Conservation (phyloP, 2,113 vertebrate species). For the Hippotragus niger region DNA sequence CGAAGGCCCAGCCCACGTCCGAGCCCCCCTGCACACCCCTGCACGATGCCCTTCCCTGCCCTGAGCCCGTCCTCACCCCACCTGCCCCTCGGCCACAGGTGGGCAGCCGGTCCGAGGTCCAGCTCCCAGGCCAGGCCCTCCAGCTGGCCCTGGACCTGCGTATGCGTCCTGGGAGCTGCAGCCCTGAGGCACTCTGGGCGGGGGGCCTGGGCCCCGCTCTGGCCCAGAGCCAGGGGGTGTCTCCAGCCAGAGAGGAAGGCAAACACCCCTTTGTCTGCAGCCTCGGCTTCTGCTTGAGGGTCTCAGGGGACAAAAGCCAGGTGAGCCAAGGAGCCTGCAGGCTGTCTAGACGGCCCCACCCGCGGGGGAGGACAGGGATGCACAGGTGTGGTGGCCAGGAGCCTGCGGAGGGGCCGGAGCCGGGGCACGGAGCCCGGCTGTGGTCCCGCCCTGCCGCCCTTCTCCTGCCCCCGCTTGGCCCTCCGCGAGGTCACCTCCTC, state of each 20-base stretch:
- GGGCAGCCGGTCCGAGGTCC: neutral
- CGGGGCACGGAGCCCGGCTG: rapidly evolving
- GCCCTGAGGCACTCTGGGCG: rapidly evolving
- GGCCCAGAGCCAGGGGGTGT: neutral
- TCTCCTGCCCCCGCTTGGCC: too few species aligned
- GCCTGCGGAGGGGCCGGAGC: neutral
- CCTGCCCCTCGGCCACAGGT: neutral
- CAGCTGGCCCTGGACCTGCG: rapidly evolving
- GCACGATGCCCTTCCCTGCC: rapidly evolving
- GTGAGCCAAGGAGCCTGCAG: neutral
- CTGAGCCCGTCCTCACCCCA: rapidly evolving
- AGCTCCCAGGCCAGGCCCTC: neutral
- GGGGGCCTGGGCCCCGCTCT: neutral
- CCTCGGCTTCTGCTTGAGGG: neutral
- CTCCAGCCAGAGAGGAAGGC: neutral
- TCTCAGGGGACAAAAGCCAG: neutral
- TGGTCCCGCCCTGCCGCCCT: neutral
- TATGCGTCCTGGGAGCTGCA: rapidly evolving
- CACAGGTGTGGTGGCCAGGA: neutral
- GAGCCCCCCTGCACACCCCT: neutral
- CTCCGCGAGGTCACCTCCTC: neutral
- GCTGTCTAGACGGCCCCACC: neutral
- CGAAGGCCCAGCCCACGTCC: rapidly evolving
- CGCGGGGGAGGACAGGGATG: rapidly evolving
- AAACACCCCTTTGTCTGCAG: neutral